phyloP scores from a whole-genome alignment of 37 sponge, comb jelly and placozoan genomes.

The Petrosia ficiformis region DNA sequence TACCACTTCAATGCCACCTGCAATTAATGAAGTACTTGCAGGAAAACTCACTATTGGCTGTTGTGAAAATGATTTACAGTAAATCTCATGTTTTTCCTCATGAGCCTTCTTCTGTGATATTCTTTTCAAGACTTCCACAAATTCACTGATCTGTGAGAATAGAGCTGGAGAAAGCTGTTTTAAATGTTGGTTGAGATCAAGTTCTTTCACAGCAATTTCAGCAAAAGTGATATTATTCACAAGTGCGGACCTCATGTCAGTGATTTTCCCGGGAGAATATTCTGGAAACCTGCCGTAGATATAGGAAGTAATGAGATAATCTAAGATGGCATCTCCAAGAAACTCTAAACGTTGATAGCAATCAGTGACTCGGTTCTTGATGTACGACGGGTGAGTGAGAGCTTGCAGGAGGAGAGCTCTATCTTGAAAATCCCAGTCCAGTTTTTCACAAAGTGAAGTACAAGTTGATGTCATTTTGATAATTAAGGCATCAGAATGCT shows the following conservation, averaged over 20 bases:
- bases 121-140: no score
- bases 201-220: constrained; percentile 46
- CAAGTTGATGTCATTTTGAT: neutral
- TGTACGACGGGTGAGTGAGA: constrained; percentile 91
- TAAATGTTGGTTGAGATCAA: constrained; percentile 36
- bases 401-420: constrained; percentile 77
- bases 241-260: constrained; percentile 77
- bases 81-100: no score
- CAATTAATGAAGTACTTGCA: no score
- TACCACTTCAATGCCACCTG: no score
- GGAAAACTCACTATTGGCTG: no score
- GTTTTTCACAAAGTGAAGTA: constrained; percentile 3
- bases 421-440: constrained; percentile 77
- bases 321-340: constrained; percentile 95
- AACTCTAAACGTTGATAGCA: constrained; percentile 98
- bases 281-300: constrained; percentile 66
- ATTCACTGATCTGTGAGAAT: constrained; percentile 47
- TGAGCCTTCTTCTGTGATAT: no score
- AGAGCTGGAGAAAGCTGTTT: constrained; percentile 53
- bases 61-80: no score
- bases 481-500: neutral
- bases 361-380: constrained; percentile 76
- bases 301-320: constrained; percentile 80
- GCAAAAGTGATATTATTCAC: constrained; percentile 92
- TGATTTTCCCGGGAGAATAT: constrained; percentile 80